A percentile compares a stretch with the other conserved stretches of the same genome.
Evolutionary conservation across 2,888 invertebrate genomes (phyloP).

Genomic region (Cyclophora punctaria): DNA sequence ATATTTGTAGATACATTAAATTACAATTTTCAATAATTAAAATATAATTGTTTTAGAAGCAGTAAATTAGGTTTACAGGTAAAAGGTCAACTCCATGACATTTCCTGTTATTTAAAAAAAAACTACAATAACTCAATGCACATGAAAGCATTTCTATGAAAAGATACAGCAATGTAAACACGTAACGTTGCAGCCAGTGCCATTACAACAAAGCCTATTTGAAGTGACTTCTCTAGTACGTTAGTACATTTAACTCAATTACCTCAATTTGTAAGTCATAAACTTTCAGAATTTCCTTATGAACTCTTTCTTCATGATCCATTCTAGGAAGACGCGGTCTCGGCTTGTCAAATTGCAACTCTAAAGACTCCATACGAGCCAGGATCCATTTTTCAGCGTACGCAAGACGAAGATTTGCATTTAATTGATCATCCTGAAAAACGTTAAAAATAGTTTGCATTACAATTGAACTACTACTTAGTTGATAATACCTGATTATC

Average conservation of each 20-base stretch:
- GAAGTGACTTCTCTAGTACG: no score
- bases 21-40: no score
- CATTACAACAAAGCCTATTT: neutral
- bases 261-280: slow-evolving; percentile 54
- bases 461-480: no score
- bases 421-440: slow-evolving; percentile 40
- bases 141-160: neutral
- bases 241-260: neutral
- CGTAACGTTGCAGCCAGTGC: neutral
- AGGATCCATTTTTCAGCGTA: slow-evolving; percentile 58
- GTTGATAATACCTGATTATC: no score
- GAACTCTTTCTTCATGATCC: slow-evolving; percentile 50
- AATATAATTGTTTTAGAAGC: no score
- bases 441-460: no score
- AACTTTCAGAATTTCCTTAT: slow-evolving; percentile 43
- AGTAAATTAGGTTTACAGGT: no score
- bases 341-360: slow-evolving; percentile 31
- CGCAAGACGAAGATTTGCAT: slow-evolving; percentile 42
- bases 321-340: slow-evolving; percentile 28
- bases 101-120: neutral
- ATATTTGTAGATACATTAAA: no score
- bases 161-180: no score
- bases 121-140: neutral
- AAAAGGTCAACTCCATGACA: no score
- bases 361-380: slow-evolving; percentile 47